Percentiles rank a stretch among this genome's conserved stretches.
These are phyloP conservation scores for Eulemur coronatus DNA, from an alignment of 2,797 vertebrate species.

Conservation along the genomic window DNA sequence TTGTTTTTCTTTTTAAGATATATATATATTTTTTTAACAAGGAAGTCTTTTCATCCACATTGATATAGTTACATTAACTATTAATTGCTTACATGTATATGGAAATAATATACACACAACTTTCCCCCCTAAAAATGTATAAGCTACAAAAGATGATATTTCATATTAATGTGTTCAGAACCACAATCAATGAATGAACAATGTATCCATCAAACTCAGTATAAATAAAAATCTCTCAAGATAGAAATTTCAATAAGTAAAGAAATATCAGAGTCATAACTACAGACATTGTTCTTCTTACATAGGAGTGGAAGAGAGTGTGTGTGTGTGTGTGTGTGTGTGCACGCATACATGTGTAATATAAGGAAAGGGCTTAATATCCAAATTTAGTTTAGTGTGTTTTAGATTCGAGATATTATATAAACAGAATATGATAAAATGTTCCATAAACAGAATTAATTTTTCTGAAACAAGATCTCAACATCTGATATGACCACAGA, in stretches of 20 bases:
- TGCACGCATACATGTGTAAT: not conserved
- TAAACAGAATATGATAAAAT: not conserved
- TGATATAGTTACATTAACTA: not conserved
- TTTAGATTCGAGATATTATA: not conserved
- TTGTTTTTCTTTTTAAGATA: not conserved
- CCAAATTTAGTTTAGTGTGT: not conserved
- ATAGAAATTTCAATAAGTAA: not conserved
- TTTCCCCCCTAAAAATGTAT: not conserved
- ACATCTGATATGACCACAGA: not conserved
- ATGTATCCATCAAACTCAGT: not conserved
- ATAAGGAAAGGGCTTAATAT: not conserved
- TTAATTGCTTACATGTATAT: not conserved
- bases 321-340: fast-evolving
- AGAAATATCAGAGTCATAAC: not conserved
- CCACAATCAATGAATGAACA: not conserved
- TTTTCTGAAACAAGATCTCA: not conserved
- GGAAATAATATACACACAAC: not conserved
- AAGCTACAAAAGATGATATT: not conserved
- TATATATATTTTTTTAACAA: not conserved
- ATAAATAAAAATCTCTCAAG: not conserved
- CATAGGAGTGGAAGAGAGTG: too few relatives aligned
- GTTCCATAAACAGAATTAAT: not conserved
- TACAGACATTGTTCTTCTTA: not conserved
- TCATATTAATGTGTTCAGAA: not conserved
- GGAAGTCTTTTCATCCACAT: not conserved